Evolutionary conservation across 2,797 vertebrate genomes (phyloP).

Genomic region (Oryzias sinensis): DNA sequence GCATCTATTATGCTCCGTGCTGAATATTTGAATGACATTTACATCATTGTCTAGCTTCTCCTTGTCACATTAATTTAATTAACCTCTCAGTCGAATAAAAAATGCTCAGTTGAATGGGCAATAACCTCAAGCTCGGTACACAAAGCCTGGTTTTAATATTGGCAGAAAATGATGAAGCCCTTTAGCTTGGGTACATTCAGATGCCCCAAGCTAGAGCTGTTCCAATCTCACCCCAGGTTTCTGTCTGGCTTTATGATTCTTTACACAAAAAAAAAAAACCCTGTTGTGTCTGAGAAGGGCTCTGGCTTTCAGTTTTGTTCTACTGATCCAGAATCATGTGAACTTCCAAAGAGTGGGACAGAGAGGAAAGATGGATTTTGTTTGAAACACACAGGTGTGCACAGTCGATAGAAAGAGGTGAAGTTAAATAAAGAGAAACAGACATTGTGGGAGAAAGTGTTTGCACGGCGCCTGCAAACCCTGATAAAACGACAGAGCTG

Average conservation of each 20-base stretch:
- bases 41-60: slow-evolving; percentile 49
- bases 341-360: slow-evolving; percentile 17
- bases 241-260: slow-evolving; percentile 25
- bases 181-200: slow-evolving; percentile 15
- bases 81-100: slow-evolving; percentile 57
- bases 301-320: slow-evolving; percentile 26
- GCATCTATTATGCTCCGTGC: slow-evolving; percentile 44
- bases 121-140: slow-evolving; percentile 25
- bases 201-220: slow-evolving; percentile 10
- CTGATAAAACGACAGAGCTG: slow-evolving; percentile 19
- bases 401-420: not conserved
- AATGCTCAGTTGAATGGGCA: slow-evolving; percentile 43
- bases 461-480: not conserved
- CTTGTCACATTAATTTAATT: slow-evolving; percentile 65
- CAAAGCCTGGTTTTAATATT: slow-evolving; percentile 11
- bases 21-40: slow-evolving; percentile 61
- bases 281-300: slow-evolving; percentile 13
- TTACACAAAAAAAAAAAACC: slow-evolving; percentile 9
- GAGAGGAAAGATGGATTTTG: slow-evolving; percentile 3
- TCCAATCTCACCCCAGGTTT: slow-evolving; percentile 35
- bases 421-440: slow-evolving; percentile 16
- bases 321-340: slow-evolving; percentile 38
- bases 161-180: slow-evolving; percentile 18
- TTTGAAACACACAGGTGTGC: not conserved
- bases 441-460: slow-evolving; percentile 11